Base-by-base conservation (phyloP, 2,888 invertebrate species). In the Anticlea derivata region DNA sequence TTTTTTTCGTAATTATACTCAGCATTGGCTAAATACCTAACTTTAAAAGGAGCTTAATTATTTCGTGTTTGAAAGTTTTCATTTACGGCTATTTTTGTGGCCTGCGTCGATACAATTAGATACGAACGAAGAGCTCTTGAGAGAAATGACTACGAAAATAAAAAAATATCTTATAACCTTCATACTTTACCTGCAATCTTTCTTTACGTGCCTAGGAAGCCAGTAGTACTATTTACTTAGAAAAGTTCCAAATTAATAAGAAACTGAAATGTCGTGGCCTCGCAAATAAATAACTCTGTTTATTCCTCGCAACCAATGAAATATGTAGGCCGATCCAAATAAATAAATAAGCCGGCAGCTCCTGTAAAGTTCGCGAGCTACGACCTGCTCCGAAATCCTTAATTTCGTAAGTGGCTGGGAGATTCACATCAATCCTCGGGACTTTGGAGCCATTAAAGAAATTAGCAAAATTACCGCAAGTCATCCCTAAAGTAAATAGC, bases 381-480 rank as follows among this genome's bases (percentile, higher is more conserved):
- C 41, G 34, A 43, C 26, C 27, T 33, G 5, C 35, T 27, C 11
- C 22, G 11, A 35, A 31, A 41, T 30, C 37, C 39, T 31, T 51
- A 55, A 55, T 55, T 48, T 31, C 8, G 44, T 44, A 26, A 55
- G 55, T 41, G 50, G 27, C 12, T 13, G 34, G 34, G 6, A 29
- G 47, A 47, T 52, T 34, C 33, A 12, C 47, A 48, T 47, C 47
- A 35, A 51, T 38, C 45, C 31, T 31, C 33, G 24, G 8, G 41
- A 39, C 46, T 44, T 24, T 45, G 26, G 29, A 27, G 13, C 48
- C 55, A 55, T 55, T 55, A 44, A 45, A 48, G 26, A 55, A 55
- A 46, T 55, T 48, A 50, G 48, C 22, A 24, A 45, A 55, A 51
- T 55, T 51, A 51, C 55, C 51, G 37, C 51, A 34, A 51, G 48